Percentiles rank a stretch among this genome's conserved stretches.
These are phyloP conservation scores for Halictus ligatus DNA, from an alignment of 2,888 invertebrate species.

Conservation along the genomic window DNA sequence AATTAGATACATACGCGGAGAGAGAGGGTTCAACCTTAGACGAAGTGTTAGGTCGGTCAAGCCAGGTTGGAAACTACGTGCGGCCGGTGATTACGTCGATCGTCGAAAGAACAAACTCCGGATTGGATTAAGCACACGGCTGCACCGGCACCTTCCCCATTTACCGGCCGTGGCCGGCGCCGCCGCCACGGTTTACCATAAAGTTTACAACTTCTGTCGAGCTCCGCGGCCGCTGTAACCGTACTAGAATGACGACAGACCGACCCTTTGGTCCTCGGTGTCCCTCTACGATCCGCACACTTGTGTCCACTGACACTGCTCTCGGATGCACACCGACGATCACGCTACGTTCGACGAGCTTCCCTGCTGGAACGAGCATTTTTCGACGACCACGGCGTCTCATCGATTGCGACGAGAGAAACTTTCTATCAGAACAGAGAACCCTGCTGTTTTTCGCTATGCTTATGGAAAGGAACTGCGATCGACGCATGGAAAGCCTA, in stretches of 20 bases:
- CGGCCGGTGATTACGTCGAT: conserved; percentile 82
- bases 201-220: conserved; percentile 80
- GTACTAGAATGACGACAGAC: conserved; percentile 75
- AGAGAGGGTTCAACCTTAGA: conserved; percentile 66
- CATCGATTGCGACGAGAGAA: conserved; percentile 42
- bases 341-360: background rate
- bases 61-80: conserved; percentile 78
- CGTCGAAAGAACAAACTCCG: conserved; percentile 83
- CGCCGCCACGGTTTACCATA: conserved; percentile 79
- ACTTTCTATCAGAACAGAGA: background rate
- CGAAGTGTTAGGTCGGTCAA: conserved; percentile 72
- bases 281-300: conserved; percentile 67
- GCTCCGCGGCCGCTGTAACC: conserved; percentile 73
- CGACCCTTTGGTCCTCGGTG: conserved; percentile 71
- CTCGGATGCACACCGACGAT: conserved; percentile 35
- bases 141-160: conserved; percentile 76
- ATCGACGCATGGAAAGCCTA: background rate
- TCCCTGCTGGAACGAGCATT: conserved; percentile 27
- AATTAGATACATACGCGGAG: conserved; percentile 71
- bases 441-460: background rate
- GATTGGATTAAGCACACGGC: conserved; percentile 82
- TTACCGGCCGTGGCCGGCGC: conserved; percentile 76
- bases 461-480: background rate
- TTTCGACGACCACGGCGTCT: conserved; percentile 53
- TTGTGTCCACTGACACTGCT: conserved; percentile 49